These are phyloP conservation scores for Frieseomelitta varia DNA, from an alignment of 1,140 invertebrate species.

Conservation along the genomic window DNA sequence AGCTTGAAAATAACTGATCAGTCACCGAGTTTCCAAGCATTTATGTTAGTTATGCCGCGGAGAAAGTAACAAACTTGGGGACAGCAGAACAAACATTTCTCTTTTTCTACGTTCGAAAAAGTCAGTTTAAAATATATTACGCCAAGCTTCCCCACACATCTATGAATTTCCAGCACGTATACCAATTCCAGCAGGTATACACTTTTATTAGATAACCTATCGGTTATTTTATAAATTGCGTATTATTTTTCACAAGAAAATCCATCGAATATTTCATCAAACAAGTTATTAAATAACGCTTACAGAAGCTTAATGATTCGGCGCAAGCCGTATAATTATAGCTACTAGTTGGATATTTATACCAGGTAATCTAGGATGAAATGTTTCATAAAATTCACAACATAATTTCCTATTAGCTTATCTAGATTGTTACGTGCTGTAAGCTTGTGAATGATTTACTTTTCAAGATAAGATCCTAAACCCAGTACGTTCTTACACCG, in stretches of 20 bases:
- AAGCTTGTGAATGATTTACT: background rate
- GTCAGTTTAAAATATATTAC: background rate
- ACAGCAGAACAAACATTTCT: background rate
- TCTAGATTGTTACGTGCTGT: background rate
- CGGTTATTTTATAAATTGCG: constrained; percentile 13
- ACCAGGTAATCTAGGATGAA: background rate
- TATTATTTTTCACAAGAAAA: constrained; percentile 32
- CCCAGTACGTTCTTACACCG: background rate
- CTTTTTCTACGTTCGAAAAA: background rate
- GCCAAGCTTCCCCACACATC: background rate
- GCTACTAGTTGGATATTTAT: background rate
- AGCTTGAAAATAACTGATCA: constrained; percentile 7
- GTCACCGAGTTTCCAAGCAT: background rate
- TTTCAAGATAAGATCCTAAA: background rate
- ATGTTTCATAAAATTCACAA: background rate
- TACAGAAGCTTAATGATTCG: background rate
- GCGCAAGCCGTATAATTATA: background rate
- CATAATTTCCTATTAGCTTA: background rate
- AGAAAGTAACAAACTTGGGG: constrained; percentile 1
- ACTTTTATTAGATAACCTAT: constrained; percentile 1
- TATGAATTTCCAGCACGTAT: background rate
- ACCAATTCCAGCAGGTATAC: constrained; percentile 3
- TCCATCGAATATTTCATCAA: background rate
- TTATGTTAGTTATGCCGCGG: background rate
- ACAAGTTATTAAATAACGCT: background rate